Evolutionary conservation across 2,113 vertebrate genomes (phyloP).

Genomic region (Psammodynastes pulverulentus): DNA sequence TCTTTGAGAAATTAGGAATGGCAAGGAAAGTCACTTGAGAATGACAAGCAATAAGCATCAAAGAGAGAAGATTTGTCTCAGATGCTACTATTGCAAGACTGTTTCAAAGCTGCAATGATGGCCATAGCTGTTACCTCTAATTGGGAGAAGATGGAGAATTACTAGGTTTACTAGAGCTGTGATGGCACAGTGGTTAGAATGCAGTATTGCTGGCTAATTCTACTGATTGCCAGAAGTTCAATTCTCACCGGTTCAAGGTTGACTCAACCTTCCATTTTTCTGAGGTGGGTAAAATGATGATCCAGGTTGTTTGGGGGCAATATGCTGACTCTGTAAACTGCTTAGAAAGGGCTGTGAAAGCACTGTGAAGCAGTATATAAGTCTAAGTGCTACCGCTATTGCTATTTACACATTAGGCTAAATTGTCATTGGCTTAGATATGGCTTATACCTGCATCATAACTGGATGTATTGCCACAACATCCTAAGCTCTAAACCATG

Average conservation of each 20-base stretch:
- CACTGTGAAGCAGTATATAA: neutral
- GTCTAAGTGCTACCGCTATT: neutral
- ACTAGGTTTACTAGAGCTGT: neutral
- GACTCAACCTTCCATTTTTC: neutral
- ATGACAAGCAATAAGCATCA: neutral
- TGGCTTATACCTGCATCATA: neutral
- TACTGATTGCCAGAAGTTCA: neutral
- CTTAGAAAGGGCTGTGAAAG: neutral
- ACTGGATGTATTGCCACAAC: neutral
- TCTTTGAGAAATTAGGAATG: neutral
- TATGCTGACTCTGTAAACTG: neutral
- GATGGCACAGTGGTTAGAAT: neutral
- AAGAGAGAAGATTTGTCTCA: neutral
- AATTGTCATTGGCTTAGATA: neutral
- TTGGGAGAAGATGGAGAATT: neutral
- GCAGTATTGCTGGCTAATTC: neutral
- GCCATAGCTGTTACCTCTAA: neutral
- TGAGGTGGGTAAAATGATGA: neutral
- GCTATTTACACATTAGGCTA: neutral
- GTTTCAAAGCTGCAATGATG: neutral
- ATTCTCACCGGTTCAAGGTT: neutral
- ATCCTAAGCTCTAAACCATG: neutral
- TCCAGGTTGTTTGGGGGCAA: neutral
- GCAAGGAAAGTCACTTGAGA: neutral
- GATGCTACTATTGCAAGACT: neutral